These are phyloP conservation scores for Neodiprion pinetum DNA, from an alignment of 1,140 invertebrate genomes.

Conservation along the genomic window DNA sequence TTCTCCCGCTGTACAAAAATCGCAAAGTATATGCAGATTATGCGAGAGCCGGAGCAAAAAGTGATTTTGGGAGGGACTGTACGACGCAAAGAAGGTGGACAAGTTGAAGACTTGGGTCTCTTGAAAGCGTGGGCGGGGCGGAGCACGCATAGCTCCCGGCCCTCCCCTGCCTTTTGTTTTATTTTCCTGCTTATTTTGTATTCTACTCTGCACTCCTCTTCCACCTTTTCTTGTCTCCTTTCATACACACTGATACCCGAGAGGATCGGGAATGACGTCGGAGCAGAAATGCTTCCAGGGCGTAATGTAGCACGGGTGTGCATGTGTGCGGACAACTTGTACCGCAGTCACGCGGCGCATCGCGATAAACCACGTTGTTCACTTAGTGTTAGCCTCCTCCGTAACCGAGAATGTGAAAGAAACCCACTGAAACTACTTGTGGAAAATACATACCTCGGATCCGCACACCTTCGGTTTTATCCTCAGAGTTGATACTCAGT, in stretches of 20 bases:
- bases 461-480: not conserved
- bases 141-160: constrained; percentile 63
- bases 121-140: constrained; percentile 61
- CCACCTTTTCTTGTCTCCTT: constrained; percentile 15
- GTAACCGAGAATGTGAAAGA: not conserved
- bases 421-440: not conserved
- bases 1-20: no score
- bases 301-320: constrained; percentile 22
- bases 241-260: constrained; percentile 3
- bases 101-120: constrained; percentile 58
- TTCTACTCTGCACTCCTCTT: not conserved
- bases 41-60: not conserved
- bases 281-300: constrained; percentile 50
- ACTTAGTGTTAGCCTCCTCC: not conserved
- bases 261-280: constrained; percentile 20
- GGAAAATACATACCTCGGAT: not conserved
- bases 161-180: constrained; percentile 44
- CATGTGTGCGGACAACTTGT: not conserved
- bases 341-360: not conserved
- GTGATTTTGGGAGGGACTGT: constrained; percentile 49
- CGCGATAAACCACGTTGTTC: constrained; percentile 1
- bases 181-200: constrained; percentile 23
- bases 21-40: no score
- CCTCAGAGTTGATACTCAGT: not conserved
- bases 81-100: constrained; percentile 57